Evolutionary conservation across 2,113 vertebrate species (phyloP), one percentile per base, ranked within the genome.

Genomic region (Phrynocephalus versicolor): DNA sequence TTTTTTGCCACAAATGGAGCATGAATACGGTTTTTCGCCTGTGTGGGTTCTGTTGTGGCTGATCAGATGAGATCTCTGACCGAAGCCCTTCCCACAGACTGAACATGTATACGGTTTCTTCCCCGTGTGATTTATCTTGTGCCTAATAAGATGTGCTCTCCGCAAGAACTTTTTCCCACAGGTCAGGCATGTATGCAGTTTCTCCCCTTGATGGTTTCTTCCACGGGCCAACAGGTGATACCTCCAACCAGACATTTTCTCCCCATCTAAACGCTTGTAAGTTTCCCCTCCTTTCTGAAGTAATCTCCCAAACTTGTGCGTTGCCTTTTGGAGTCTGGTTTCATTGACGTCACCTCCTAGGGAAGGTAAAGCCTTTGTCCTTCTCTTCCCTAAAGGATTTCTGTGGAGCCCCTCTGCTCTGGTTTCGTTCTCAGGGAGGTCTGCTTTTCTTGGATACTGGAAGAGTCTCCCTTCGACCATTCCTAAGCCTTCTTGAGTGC

Each of bases 91-190:
- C 55, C 69, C 57, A n/a, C 55, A 77, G 73, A 57, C 62, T 39
- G 83, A 77, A 27, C 74, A 84, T 3, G 2, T 21, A 69, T 69
- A 69, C 30, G 62, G 74, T 84, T 39, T 84, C 45, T 39, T 33
- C 33, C 62, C 62, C 69, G 64, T 69, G 87, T 82, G 89, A 76
- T 51, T 93, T 60, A 93, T 94, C 77, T 90, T 89, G 16, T 91
- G 93, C 13, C 89, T 88, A 33, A 88, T 88, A 33, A 94, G 91
- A 2, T 94, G 94, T 6, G 91, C 90, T 30, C 86, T 67, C 8
- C 84, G 83, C 21, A 87, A 89, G 27, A 94, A 95, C 82, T 77
- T 89, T 84, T 93, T 92, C 12, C 65, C 84, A 72, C 67, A 85
- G 30, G 79, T 30, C 23, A 57, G 70, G 15, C 76, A 85, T 16